Percentiles rank a stretch among this genome's conserved stretches.
Evolutionary conservation across 2,113 vertebrate species (phyloP).

Genomic region (Euleptes europaea): DNA sequence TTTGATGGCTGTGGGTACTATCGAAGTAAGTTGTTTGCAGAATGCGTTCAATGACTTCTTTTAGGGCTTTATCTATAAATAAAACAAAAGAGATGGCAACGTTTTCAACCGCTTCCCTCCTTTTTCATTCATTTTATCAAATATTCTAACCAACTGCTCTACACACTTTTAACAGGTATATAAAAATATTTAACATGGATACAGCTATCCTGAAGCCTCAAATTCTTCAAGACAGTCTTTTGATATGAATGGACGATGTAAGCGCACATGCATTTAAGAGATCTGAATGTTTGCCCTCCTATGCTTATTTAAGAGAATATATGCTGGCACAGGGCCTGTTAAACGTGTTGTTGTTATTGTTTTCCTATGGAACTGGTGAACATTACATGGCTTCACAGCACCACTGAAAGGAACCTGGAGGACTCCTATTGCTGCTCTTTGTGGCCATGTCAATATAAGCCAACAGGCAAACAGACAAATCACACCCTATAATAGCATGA

Average conservation of each 20-base stretch:
- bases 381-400: too few relatives aligned
- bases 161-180: background rate
- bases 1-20: conserved; percentile 89
- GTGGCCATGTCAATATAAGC: too few relatives aligned
- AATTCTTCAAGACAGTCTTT: background rate
- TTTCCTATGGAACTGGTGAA: too few relatives aligned
- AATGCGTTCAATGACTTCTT: conserved; percentile 89
- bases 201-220: background rate
- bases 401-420: too few relatives aligned
- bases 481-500: too few relatives aligned
- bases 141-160: background rate
- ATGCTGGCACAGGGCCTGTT: too few relatives aligned
- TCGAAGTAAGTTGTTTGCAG: conserved; percentile 94
- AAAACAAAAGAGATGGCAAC: background rate
- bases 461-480: too few relatives aligned
- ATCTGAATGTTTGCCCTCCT: background rate
- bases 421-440: too few relatives aligned
- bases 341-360: too few relatives aligned
- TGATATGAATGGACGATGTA: background rate
- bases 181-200: background rate
- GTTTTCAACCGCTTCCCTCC: background rate
- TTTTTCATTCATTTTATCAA: background rate
- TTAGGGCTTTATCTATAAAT: conserved; percentile 88
- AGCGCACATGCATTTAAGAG: background rate
- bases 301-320: background rate